Evolutionary conservation across 2,888 invertebrate genomes (phyloP).

Genomic region (Tetranychus truncatus): DNA sequence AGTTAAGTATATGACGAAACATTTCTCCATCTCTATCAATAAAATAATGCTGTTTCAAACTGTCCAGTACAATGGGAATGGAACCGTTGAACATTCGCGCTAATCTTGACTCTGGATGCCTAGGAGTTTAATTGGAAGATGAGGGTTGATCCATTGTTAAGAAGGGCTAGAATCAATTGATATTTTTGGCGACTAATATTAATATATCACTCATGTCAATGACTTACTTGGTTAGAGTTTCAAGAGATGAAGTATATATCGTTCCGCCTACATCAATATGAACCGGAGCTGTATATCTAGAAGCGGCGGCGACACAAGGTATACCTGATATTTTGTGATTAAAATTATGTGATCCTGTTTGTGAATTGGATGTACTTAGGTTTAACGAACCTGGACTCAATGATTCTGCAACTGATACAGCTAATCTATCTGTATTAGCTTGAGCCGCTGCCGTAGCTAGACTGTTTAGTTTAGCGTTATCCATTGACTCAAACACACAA

Average conservation of each 20-base stretch:
- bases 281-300: conserved; percentile 80
- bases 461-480: neutral
- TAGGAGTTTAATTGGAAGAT: conserved; percentile 31
- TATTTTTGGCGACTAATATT: no score
- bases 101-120: conserved; percentile 75
- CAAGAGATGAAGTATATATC: conserved; percentile 85
- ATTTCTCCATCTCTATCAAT: conserved; percentile 93
- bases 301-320: conserved; percentile 78
- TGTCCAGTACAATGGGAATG: conserved; percentile 85
- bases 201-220: no score
- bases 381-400: neutral
- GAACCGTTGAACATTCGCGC: conserved; percentile 84
- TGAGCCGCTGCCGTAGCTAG: neutral
- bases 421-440: neutral
- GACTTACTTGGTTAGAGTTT: conserved; percentile 76
- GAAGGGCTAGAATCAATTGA: no score
- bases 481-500: no score
- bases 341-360: conserved; percentile 21
- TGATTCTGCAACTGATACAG: neutral
- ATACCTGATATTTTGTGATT: conserved; percentile 57
- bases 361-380: neutral
- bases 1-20: conserved; percentile 93
- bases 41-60: conserved; percentile 92
- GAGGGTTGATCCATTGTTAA: no score
- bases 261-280: conserved; percentile 94